Base-by-base conservation (phyloP, 2,888 invertebrate species). In the Phyto melanocephala region DNA sequence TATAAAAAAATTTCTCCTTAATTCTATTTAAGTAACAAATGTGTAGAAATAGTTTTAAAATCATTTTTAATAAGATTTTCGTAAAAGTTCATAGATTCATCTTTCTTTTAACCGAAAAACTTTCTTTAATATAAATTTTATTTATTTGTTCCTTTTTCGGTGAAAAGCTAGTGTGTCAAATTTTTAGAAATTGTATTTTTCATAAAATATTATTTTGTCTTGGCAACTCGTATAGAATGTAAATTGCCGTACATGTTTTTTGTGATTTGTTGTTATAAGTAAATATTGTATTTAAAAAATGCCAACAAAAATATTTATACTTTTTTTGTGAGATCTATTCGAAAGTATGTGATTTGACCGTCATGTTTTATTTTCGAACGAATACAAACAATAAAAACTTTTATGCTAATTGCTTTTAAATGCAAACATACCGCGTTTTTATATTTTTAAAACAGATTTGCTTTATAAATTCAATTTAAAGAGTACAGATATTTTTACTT, bases 221-320 rank as follows among this genome's bases (percentile, higher is more conserved):
- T 68, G 76, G 76, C 28, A 68, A 67, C 60, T 42, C 63, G 67
- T 76, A 20, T 24, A 58, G 11, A 17, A 40, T 63, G 33, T 52
- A 40, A 42, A 52, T 45, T 33, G 35, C 5, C 35, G 37, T 37
- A 6, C n/a, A 50, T 67, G 28, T 54, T 70, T 62, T 47, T 42
- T 52, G 63, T 33, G 40, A 71, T 71, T 71, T 70, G 60, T 76
- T 68, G 42, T 45, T 62, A 60, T 45, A 50, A 71, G 50, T 58
- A 70, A 78, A 78, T 56, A 65, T 71, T 58, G 45, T 45, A 71
- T 67, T 50, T 58, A 11, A 60, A 68, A 50, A 42, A 52, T 11
- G 15, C 1, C 4, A 58, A 24, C 52, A 70, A 40, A 20, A 56
- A 54, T 56, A 54, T 70, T 70, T 35, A 35, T 47, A 0, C n/a